Percentiles rank a stretch among this genome's conserved stretches.
phyloP scores from a whole-genome alignment of 2,888 invertebrate genomes.

The Oligia fasciuncula region DNA sequence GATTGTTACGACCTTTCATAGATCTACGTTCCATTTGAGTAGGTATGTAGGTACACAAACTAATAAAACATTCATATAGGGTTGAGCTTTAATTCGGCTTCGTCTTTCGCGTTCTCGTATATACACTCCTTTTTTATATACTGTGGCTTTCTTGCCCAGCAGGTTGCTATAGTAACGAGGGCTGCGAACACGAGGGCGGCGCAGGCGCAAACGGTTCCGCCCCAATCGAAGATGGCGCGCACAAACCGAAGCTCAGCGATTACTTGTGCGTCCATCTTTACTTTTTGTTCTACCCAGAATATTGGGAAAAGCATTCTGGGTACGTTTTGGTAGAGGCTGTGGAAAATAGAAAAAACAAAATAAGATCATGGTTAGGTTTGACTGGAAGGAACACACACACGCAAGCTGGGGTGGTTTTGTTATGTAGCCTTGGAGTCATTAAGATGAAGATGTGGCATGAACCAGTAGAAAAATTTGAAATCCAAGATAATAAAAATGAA shows the following conservation, averaged over 20 bases:
- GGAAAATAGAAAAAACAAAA: slow-evolving; percentile 60
- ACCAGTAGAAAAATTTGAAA: too few species aligned
- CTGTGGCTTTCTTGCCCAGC: slow-evolving; percentile 71
- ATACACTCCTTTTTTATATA: slow-evolving; percentile 73
- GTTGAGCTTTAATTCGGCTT: slow-evolving; percentile 82
- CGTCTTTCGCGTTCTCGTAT: slow-evolving; percentile 78
- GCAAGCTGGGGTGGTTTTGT: not conserved
- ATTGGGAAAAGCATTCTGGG: slow-evolving; percentile 93
- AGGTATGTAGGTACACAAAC: slow-evolving; percentile 36
- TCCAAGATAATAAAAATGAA: too few species aligned
- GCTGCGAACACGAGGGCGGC: slow-evolving; percentile 88
- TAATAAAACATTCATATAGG: slow-evolving; percentile 71
- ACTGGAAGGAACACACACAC: too few species aligned
- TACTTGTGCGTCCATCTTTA: slow-evolving; percentile 90
- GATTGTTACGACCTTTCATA: slow-evolving; percentile 28
- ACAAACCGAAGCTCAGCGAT: slow-evolving; percentile 87
- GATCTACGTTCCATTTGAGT: slow-evolving; percentile 61
- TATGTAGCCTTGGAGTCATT: not conserved
- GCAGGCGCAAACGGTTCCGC: slow-evolving; percentile 80
- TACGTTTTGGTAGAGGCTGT: slow-evolving; percentile 91
- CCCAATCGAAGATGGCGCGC: slow-evolving; percentile 82
- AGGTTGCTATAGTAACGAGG: slow-evolving; percentile 84
- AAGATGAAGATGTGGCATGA: not conserved
- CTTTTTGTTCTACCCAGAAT: slow-evolving; percentile 94
- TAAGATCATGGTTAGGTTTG: not conserved